phyloP scores from a whole-genome alignment of 2,888 invertebrate species.

The Spodoptera picta region DNA sequence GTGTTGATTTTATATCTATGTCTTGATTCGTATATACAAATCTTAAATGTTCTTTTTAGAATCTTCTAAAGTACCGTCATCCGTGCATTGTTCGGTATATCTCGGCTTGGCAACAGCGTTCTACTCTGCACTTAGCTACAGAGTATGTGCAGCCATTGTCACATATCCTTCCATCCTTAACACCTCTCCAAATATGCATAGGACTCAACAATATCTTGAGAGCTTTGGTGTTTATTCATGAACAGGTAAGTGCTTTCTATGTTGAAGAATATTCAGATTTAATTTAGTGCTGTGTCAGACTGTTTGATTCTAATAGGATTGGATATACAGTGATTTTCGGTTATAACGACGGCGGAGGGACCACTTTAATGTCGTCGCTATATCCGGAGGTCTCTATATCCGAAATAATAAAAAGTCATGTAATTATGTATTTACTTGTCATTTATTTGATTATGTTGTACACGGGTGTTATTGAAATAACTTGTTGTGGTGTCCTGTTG shows the following conservation, averaged over 20 bases:
- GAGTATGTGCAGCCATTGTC: constrained; percentile 94
- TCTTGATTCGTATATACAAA: constrained; percentile 3
- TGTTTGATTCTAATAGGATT: not conserved
- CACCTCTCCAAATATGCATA: constrained; percentile 94
- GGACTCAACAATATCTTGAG: constrained; percentile 94
- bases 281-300: not conserved
- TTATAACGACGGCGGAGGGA: too few relatives aligned
- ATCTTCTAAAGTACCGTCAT: constrained; percentile 95
- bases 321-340: too few relatives aligned
- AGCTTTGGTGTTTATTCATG: constrained; percentile 94
- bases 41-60: constrained; percentile 88
- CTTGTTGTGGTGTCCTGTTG: too few relatives aligned
- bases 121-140: constrained; percentile 93
- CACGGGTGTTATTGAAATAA: too few relatives aligned
- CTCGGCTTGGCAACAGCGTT: constrained; percentile 93
- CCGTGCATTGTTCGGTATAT: constrained; percentile 95
- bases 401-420: too few relatives aligned
- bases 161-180: constrained; percentile 90
- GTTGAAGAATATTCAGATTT: not conserved
- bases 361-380: too few relatives aligned
- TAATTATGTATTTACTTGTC: too few relatives aligned
- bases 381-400: too few relatives aligned
- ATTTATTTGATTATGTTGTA: too few relatives aligned
- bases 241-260: constrained; percentile 83
- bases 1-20: not conserved